phyloP scores from a whole-genome alignment of 1,140 invertebrate species.

The Aphelinus atriplicis region DNA sequence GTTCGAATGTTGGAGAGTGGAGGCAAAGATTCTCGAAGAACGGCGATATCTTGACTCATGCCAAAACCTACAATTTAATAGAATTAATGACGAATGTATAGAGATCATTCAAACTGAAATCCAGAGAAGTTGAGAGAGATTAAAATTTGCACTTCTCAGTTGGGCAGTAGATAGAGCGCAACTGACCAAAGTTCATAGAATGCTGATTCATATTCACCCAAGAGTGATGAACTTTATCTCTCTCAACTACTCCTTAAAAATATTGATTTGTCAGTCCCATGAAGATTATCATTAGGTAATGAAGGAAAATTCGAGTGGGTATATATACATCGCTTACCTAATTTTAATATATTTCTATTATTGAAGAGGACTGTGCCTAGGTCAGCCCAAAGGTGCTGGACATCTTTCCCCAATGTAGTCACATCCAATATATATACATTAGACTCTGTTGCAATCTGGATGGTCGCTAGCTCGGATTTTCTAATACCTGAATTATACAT shows the following conservation, averaged over 20 bases:
- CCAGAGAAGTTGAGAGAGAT: too few species aligned
- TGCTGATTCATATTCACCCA: too few species aligned
- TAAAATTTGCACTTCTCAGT: too few species aligned
- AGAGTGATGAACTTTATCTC: too few species aligned
- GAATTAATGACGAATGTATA: too few species aligned
- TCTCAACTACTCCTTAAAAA: too few species aligned
- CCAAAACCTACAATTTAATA: conserved; percentile 66
- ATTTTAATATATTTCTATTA: conserved; percentile 75
- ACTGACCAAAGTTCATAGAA: too few species aligned
- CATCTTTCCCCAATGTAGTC: conserved; percentile 66
- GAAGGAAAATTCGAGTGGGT: too few species aligned
- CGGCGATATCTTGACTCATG: conserved; percentile 68
- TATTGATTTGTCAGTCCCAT: too few species aligned
- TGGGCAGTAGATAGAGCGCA: too few species aligned
- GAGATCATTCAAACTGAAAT: too few species aligned
- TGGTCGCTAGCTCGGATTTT: conserved; percentile 72
- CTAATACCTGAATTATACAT: conserved; percentile 51
- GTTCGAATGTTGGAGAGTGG: conserved; percentile 62
- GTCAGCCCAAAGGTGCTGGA: conserved; percentile 67
- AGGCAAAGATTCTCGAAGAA: conserved; percentile 69
- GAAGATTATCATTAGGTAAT: too few species aligned
- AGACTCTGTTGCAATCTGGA: conserved; percentile 78
- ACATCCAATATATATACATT: conserved; percentile 79
- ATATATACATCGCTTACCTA: conserved; percentile 61
- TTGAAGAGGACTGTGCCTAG: conserved; percentile 69